A percentile compares a stretch with the other conserved stretches of the same genome.
Conservation (phyloP, 2,888 invertebrate species). For the Drosophila recens region DNA sequence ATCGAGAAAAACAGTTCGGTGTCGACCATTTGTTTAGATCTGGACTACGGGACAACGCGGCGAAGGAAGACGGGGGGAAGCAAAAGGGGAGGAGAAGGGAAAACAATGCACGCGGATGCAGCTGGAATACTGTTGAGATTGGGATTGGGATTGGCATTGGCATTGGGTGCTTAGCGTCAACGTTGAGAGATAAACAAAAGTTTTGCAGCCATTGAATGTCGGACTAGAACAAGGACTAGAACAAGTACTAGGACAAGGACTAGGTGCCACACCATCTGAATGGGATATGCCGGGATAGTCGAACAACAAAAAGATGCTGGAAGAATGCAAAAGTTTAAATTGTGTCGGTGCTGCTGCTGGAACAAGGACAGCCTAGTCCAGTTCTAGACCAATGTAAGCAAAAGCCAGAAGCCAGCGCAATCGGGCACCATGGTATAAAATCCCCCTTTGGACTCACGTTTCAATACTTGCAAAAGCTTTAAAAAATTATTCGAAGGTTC, state of each 20-base stretch:
- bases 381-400: constrained; percentile 13
- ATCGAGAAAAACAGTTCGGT: constrained; percentile 46
- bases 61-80: background rate
- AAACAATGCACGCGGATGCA: constrained; percentile 14
- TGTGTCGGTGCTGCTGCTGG: constrained; percentile 35
- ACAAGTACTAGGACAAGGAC: constrained; percentile 13
- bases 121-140: constrained; percentile 9
- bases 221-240: constrained; percentile 8
- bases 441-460: background rate
- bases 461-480: no score
- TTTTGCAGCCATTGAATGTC: constrained; percentile 39
- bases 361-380: constrained; percentile 18
- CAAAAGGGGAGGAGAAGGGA: background rate
- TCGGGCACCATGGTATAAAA: constrained; percentile 1
- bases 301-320: constrained; percentile 28
- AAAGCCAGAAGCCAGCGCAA: background rate
- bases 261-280: constrained; percentile 4
- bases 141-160: constrained; percentile 16
- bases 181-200: constrained; percentile 58
- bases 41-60: background rate
- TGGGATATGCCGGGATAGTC: constrained; percentile 6
- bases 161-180: constrained; percentile 49
- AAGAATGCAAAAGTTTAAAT: constrained; percentile 50
- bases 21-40: constrained; percentile 44
- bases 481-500: no score